Conservation (phyloP, 2,888 invertebrate genomes). For the Xanthorhoe spadicearia region DNA sequence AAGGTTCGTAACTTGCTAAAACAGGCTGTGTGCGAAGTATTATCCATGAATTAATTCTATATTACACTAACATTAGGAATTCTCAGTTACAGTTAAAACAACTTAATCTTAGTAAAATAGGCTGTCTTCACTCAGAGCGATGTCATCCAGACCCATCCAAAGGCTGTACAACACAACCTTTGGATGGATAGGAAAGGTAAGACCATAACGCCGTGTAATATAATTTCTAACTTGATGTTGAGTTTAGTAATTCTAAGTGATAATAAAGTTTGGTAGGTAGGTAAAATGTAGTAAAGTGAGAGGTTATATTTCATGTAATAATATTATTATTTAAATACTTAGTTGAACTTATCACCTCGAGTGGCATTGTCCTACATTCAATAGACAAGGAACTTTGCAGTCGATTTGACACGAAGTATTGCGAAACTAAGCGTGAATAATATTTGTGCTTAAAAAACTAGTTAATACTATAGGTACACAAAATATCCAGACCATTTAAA, state of each 20-base stretch:
- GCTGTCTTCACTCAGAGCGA: too few relatives aligned
- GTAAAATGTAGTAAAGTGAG: neutral
- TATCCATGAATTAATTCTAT: too few relatives aligned
- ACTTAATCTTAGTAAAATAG: too few relatives aligned
- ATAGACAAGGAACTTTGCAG: slow-evolving; percentile 61
- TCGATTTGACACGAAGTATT: slow-evolving; percentile 51
- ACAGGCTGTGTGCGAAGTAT: neutral
- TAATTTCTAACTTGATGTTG: too few relatives aligned
- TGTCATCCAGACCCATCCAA: too few relatives aligned
- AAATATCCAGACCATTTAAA: neutral
- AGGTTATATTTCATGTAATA: slow-evolving; percentile 3
- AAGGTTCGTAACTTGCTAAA: neutral
- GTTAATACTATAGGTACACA: neutral
- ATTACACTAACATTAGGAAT: too few relatives aligned
- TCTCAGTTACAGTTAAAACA: too few relatives aligned
- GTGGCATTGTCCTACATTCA: slow-evolving; percentile 74
- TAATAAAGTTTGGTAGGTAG: neutral
- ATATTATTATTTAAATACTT: slow-evolving; percentile 18
- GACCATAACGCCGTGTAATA: too few relatives aligned
- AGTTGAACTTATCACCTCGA: slow-evolving; percentile 45
- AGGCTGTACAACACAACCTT: too few relatives aligned
- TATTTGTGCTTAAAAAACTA: slow-evolving; percentile 10
- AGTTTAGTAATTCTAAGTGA: neutral
- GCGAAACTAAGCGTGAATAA: slow-evolving; percentile 36
- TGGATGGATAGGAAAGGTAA: too few relatives aligned